These are phyloP conservation scores for Sebastes diaconus DNA, from an alignment of 2,797 vertebrate species.

Conservation along the genomic window DNA sequence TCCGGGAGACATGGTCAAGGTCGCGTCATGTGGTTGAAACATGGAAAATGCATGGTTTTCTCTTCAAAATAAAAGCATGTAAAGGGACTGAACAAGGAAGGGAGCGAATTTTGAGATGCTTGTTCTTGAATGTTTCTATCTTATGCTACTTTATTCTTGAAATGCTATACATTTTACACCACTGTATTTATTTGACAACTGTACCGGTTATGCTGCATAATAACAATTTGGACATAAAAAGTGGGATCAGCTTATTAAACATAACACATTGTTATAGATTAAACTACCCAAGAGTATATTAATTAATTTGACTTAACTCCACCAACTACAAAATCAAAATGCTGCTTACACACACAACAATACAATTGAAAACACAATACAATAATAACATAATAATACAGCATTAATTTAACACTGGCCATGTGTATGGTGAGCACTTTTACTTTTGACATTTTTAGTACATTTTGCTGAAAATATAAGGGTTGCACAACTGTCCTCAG, in stretches of 20 bases:
- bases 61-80: slow-evolving; percentile 36
- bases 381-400: not conserved
- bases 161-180: not conserved
- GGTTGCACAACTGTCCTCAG: not conserved
- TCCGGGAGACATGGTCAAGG: slow-evolving; percentile 47
- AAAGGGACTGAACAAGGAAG: not conserved
- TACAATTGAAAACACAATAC: not conserved
- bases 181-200: not conserved
- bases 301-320: not conserved
- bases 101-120: no score
- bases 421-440: not conserved
- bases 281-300: not conserved
- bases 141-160: not conserved
- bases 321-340: not conserved
- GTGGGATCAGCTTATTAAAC: not conserved
- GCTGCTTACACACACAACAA: not conserved
- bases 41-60: not conserved
- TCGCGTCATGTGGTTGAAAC: fast-evolving
- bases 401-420: not conserved
- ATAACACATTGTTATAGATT: not conserved
- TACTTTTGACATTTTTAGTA: not conserved
- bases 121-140: not conserved
- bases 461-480: not conserved
- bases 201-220: not conserved
- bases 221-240: not conserved